These are phyloP conservation scores for Dasypus novemcinctus DNA, from an alignment of 2,113 vertebrate species.

Conservation along the genomic window DNA sequence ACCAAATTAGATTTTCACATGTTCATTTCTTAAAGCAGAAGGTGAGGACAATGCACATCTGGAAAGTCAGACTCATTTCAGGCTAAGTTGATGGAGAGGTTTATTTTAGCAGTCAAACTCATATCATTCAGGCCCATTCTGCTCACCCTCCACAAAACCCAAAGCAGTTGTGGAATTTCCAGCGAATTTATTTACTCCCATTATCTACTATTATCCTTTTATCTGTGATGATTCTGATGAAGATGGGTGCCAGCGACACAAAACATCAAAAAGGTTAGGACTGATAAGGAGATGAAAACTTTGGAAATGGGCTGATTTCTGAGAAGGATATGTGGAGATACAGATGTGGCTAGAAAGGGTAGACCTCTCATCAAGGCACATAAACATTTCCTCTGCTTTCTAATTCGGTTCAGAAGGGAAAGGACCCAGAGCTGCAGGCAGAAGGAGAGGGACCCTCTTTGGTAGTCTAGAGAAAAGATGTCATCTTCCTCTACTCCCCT, in stretches of 20 bases:
- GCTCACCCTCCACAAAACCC: neutral
- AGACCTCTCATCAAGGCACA: neutral
- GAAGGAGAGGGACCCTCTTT: neutral
- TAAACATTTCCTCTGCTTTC: neutral
- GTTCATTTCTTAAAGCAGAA: neutral
- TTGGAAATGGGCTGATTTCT: neutral
- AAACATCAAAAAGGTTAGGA: neutral
- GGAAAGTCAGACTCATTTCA: slow-evolving; percentile 25
- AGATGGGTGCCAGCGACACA: neutral
- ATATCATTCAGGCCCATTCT: neutral
- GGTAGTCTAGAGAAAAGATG: neutral
- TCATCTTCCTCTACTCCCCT: neutral
- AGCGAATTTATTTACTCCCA: neutral
- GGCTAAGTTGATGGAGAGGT: neutral
- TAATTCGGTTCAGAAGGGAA: neutral
- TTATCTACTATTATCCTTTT: neutral
- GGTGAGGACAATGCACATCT: neutral
- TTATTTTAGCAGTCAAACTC: neutral
- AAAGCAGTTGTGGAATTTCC: neutral
- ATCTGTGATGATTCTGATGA: neutral
- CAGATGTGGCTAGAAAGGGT: neutral
- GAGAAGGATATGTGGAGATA: neutral
- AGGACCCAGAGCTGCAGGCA: neutral
- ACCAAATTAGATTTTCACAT: neutral
- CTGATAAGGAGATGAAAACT: neutral